Conservation (phyloP, 2,113 vertebrate species). For the Cranoglanis bouderius region DNA sequence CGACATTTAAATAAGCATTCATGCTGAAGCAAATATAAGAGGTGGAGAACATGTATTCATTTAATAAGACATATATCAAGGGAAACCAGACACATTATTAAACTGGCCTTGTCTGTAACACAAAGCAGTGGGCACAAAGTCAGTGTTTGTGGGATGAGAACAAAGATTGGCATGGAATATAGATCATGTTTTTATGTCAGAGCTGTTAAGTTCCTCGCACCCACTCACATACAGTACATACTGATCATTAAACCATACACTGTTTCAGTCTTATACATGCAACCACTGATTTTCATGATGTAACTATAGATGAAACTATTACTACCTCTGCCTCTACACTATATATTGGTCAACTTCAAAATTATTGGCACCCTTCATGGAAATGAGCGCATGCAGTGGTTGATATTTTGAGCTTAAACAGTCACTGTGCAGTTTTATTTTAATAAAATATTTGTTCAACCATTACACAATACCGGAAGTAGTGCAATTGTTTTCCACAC, state of each 20-base stretch:
- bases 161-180: constrained; percentile 9
- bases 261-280: neutral
- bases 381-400: neutral
- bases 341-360: neutral
- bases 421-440: neutral
- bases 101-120: neutral
- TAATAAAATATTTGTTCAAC: neutral
- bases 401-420: neutral
- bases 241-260: constrained; percentile 11
- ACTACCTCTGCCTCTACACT: neutral
- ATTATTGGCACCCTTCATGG: neutral
- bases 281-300: neutral
- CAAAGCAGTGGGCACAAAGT: constrained; percentile 25
- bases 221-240: constrained; percentile 21
- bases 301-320: neutral
- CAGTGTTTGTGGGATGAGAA: neutral
- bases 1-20: neutral
- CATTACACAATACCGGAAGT: neutral
- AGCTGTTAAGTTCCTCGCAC: neutral
- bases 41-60: neutral
- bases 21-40: neutral
- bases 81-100: neutral
- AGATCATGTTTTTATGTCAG: constrained; percentile 19
- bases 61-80: constrained; percentile 2
- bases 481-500: constrained; percentile 12